Evolutionary conservation across 2,888 invertebrate genomes (phyloP), one percentile per base, ranked within the genome.

Genomic region (Girardia tigrina): DNA sequence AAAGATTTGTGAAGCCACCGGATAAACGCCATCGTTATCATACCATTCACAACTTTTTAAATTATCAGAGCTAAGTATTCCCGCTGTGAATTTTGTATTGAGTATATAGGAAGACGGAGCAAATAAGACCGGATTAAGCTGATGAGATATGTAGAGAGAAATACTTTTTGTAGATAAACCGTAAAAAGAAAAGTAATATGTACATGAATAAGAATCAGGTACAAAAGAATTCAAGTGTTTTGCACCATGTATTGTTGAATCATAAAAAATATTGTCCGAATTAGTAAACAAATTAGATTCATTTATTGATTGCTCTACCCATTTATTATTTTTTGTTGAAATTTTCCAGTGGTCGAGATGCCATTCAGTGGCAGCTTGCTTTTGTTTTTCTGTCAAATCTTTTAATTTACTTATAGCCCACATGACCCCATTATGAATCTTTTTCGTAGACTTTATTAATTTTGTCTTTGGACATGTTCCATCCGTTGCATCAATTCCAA

Each of bases 21-120:
- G 75, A n/a, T 76, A 42, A 20, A 76, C 28, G 1, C 76, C 76
- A 42, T 76, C 76, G 56, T 77, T 76, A 20, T 76, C 42, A n/a
- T 27, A 76, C 42, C 76, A 76, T 6, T 76, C 75, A n/a, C 14
- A 20, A 71, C 8, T 12, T 29, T 71, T 71, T 8, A 71, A 29
- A 20, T 2, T 28, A 56, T 72, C 16, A 20, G 26, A 28, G n/a
- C 69, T 69, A 26, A 27, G 27, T 20, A 56, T 26, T 2, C 56
- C 26, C 26, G 56, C n/a, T 1, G 4, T 23, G 27, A 75, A 75
- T 28, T 29, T 74, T 8, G 29, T 56, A 27, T 70, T 26, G 1
- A 75, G 36, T 27, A 75, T 74, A 56, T 71, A 75, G 23, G 70
- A 69, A 2, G 75, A 14, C n/a, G 75, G 75, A 23, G 29, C 70